Conservation (phyloP, 2,113 vertebrate species). For the Hypocryptadius cinnamomeus region DNA sequence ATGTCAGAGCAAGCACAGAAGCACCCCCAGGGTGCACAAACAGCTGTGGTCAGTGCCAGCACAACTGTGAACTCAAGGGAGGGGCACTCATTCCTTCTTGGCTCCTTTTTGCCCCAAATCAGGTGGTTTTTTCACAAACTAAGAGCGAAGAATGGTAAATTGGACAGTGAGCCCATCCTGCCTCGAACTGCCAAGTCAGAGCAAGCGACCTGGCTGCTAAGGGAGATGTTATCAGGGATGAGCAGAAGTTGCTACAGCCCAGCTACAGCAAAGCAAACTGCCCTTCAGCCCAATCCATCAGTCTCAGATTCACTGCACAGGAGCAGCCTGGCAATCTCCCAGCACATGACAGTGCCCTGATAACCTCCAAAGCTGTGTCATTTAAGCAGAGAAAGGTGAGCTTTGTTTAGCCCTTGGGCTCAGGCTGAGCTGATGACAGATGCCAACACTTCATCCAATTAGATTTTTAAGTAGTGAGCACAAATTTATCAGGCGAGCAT, state of each 20-base stretch:
- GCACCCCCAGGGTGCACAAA: neutral
- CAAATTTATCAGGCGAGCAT: neutral
- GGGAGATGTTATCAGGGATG: neutral
- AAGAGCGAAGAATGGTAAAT: neutral
- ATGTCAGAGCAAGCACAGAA: neutral
- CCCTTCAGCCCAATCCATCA: neutral
- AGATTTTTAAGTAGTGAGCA: slow-evolving; percentile 21
- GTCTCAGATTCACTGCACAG: neutral
- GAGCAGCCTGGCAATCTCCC: neutral
- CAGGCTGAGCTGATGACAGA: slow-evolving; percentile 32
- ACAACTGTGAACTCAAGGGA: neutral
- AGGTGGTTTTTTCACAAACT: neutral
- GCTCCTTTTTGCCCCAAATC: neutral
- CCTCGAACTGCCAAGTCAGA: neutral
- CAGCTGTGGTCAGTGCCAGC: neutral
- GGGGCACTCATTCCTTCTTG: neutral
- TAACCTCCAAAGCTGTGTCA: slow-evolving; percentile 41
- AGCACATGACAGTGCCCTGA: slow-evolving; percentile 25
- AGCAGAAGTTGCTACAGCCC: neutral
- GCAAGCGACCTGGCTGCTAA: neutral
- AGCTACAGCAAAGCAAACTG: neutral
- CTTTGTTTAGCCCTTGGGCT: slow-evolving; percentile 46
- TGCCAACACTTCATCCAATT: slow-evolving; percentile 1
- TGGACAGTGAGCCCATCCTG: neutral
- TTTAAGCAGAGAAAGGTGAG: slow-evolving; percentile 55